Base-by-base conservation (phyloP, 2,888 invertebrate genomes). In the Anaspis maculata region DNA sequence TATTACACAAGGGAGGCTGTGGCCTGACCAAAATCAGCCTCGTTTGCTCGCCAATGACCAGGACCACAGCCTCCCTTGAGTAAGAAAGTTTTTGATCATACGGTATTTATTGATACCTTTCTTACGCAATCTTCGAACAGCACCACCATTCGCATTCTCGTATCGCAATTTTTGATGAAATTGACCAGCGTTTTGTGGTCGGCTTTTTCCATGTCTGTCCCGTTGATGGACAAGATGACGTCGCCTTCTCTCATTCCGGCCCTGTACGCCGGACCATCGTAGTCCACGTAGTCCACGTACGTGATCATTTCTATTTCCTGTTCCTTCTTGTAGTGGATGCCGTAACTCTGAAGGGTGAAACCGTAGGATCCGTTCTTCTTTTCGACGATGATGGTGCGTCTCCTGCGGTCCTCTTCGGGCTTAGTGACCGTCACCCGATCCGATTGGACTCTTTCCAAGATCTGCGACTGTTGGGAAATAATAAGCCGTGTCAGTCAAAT, bases 211-310 rank as follows among this genome's bases (percentile, higher is more conserved):
- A 96, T 90, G 58, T 90, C 91, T 25, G 78, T 78, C n/a, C 95
- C 95, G 66, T 96, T 95, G 53, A 96, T 94, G 25, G 94, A 89
- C 22, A 96, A 70, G 52, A 96, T 95, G 24, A 96, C 94, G 64
- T 96, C 96, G 10, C 96, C 96, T 66, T 91, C 88, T 6, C 92
- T 75, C 86, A 97, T 89, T 3, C 96, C 96, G 0, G 95, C 87
- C 41, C 79, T 75, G 54, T 85, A 88, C 0, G 96, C 95, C 0
- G 95, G 85, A 0, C 95, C 94, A 45, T 89, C 88, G 40, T 82
- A 78, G 51, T 92, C 94, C 34, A 96, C 92, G 62, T 91, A 92
- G 60, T 97, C 96, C 26, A 96, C 94, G 61, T 96, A 97, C 0
- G 95, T 96, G 37, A 96, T 89, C 71, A 94, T 85, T 66, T 97